Base-by-base conservation (phyloP, 92 coral and sea anemone genomes). In the Umimayanthus kanabou region DNA sequence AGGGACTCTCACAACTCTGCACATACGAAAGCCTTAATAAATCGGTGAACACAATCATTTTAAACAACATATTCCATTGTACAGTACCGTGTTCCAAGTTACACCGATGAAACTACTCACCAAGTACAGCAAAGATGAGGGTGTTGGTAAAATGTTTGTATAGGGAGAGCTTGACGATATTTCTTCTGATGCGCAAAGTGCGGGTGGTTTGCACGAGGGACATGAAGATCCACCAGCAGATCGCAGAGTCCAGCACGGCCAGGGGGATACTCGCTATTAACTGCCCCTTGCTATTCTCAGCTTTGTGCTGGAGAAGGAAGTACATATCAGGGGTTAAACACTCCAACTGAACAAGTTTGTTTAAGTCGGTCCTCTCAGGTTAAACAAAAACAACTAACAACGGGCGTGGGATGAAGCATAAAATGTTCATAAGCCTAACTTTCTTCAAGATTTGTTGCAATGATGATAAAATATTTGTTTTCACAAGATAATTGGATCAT, bases 171-270 rank as follows among this genome's bases (percentile, higher is more conserved):
- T 97, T 97, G 85, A 97, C 92, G 53, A 97, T 75, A 69, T 97
- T 95, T 75, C 98, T 91, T 69, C 99, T 92, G 91, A 97, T 97
- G 79, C 97, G 96, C 50, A 97, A 92, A 15, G 99, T 97, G 78
- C 99, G 86, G 14, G 96, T 97, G 45, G 99, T 97, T 85, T 97
- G 99, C 23, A 97, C 96, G 82, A 97, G 88, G 14, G 99, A 95
- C 99, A 97, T 97, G 92, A 97, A 97, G 18, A 97, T 97, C 99
- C 99, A 97, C 99, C 99, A 97, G 73, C 99, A 97, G 82, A 97
- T 97, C 33, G 96, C 98, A 15, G 98, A 98, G 90, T 97, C 99
- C 20, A 97, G 95, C 78, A 97, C 97, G 39, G 99, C 98, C 58
- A 97, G 85, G 13, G 99, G 99, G 33, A 97, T 88, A 37, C 94